phyloP scores from a whole-genome alignment of 1,140 invertebrate species.

The Heliconius hermathena region DNA sequence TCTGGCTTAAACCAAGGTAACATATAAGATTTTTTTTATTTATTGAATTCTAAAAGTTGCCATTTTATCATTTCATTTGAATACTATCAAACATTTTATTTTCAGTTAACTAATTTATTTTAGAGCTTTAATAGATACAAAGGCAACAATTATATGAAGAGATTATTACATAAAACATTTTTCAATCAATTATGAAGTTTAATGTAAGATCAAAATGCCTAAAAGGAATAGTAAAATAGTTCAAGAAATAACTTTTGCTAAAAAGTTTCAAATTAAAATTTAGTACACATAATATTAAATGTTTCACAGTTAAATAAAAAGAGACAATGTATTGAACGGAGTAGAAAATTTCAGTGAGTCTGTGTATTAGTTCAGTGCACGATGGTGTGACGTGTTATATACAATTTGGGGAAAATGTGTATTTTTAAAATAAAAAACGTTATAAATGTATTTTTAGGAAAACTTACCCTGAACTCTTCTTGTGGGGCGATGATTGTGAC shows the following conservation, averaged over 20 bases:
- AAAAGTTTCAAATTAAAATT: background rate
- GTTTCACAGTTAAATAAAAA: constrained; percentile 46
- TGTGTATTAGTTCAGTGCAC: constrained; percentile 63
- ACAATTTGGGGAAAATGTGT: constrained; percentile 28
- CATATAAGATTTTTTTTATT: background rate
- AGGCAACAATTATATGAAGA: too few relatives aligned
- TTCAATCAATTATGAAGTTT: too few relatives aligned
- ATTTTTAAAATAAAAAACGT: constrained; percentile 9
- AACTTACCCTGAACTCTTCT: constrained; percentile 74
- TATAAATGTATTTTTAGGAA: background rate
- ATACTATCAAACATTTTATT: constrained; percentile 3
- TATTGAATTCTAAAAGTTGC: background rate
- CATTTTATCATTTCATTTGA: background rate
- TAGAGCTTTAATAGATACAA: too few relatives aligned
- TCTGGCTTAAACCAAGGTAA: background rate
- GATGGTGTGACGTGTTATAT: constrained; percentile 55
- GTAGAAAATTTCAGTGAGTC: constrained; percentile 24
- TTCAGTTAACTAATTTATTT: background rate
- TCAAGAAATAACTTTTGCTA: background rate
- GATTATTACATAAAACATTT: too few relatives aligned
- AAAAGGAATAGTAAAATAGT: too few relatives aligned
- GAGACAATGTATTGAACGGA: constrained; percentile 13
- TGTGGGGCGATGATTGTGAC: constrained; percentile 71
- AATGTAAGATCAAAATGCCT: too few relatives aligned
- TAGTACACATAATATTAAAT: constrained; percentile 19